Percentiles rank a stretch among this genome's conserved stretches.
Evolutionary conservation across 1,140 invertebrate genomes (phyloP).

Genomic region (Sarcophaga peregrina): DNA sequence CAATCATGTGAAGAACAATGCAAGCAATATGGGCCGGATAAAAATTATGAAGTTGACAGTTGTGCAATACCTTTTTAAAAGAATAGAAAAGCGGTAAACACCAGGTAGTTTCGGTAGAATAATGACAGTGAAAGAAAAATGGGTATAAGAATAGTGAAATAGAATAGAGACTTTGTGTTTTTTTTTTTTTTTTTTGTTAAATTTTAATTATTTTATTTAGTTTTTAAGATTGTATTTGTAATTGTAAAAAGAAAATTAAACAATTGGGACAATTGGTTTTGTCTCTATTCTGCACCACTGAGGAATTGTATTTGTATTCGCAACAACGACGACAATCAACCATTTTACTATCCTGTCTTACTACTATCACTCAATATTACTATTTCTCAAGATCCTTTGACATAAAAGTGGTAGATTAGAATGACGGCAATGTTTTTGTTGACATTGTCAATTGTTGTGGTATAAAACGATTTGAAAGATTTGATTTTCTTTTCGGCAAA

Average conservation of each 20-base stretch:
- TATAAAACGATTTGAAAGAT: not conserved
- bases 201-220: not conserved
- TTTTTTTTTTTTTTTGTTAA: not conserved
- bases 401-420: constrained; percentile 20
- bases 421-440: not conserved
- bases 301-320: constrained; percentile 21
- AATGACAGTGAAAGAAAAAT: constrained; percentile 1
- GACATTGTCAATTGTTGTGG: constrained; percentile 35
- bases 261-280: not conserved
- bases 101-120: not conserved
- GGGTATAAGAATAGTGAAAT: too few relatives aligned
- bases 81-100: not conserved
- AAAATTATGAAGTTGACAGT: constrained; percentile 38
- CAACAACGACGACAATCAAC: not conserved
- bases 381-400: not conserved
- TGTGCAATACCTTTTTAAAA: constrained; percentile 1
- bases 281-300: not conserved
- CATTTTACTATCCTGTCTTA: not conserved
- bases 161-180: not conserved
- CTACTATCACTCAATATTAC: not conserved
- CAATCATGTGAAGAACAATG: not conserved
- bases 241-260: not conserved
- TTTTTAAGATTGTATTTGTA: not conserved
- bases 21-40: not conserved
- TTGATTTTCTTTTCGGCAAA: constrained; percentile 6